Conservation (phyloP, 2,888 invertebrate genomes). For the Agriopis leucophaearia region DNA sequence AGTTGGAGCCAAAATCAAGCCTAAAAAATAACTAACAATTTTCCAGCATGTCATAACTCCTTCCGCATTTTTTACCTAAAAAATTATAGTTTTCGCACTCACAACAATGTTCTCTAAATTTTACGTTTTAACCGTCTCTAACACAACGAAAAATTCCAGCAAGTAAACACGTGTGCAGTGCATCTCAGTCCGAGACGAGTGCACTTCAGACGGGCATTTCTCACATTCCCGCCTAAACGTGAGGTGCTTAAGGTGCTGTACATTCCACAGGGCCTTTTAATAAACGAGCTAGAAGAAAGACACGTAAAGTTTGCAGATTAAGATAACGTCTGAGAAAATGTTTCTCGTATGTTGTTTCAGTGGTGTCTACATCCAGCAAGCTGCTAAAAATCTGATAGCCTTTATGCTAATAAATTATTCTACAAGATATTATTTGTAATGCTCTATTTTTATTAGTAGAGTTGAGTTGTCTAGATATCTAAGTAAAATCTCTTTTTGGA, state of each 20-base stretch:
- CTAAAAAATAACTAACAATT: no score
- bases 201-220: constrained; percentile 49
- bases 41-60: no score
- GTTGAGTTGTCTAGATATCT: no score
- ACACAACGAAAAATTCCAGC: constrained; percentile 21
- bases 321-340: background rate
- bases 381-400: no score
- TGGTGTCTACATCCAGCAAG: no score
- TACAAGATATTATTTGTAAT: no score
- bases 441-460: no score
- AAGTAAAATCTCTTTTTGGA: no score
- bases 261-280: constrained; percentile 30
- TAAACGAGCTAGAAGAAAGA: constrained; percentile 30
- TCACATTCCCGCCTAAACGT: constrained; percentile 52
- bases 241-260: constrained; percentile 40
- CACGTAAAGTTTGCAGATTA: constrained; percentile 9
- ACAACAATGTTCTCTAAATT: background rate
- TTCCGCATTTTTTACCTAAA: no score
- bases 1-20: no score
- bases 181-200: constrained; percentile 40
- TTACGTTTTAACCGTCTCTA: background rate
- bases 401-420: no score
- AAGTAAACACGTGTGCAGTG: constrained; percentile 44
- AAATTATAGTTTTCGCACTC: background rate
- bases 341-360: background rate